A percentile compares a stretch with the other conserved stretches of the same genome.
These are phyloP conservation scores for Cirrhinus mrigala DNA, from an alignment of 2,797 vertebrate genomes.

Conservation along the genomic window DNA sequence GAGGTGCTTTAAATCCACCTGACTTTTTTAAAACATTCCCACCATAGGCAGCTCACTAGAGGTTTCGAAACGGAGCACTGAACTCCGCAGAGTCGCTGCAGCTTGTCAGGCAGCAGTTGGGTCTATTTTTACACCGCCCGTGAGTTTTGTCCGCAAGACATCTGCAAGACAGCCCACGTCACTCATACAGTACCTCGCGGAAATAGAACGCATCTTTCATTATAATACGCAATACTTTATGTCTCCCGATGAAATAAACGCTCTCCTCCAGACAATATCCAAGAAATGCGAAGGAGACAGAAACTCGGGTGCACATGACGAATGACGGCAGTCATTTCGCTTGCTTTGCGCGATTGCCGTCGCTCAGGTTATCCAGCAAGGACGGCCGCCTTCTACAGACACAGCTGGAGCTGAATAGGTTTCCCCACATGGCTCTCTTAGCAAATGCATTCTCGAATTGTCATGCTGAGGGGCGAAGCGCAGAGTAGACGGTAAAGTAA, in stretches of 20 bases:
- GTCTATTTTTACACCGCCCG: slow-evolving; percentile 56
- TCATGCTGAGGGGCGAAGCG: slow-evolving; percentile 20
- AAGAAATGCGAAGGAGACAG: slow-evolving; percentile 18
- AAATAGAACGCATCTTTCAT: slow-evolving; percentile 52
- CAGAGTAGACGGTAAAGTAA: slow-evolving; percentile 47
- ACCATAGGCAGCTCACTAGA: background rate
- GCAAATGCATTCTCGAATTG: slow-evolving; percentile 37
- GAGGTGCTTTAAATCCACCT: background rate
- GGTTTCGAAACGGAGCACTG: background rate
- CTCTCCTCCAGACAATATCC: slow-evolving; percentile 26
- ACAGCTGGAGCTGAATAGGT: slow-evolving; percentile 43
- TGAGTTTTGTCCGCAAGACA: slow-evolving; percentile 52
- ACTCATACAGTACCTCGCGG: slow-evolving; percentile 21
- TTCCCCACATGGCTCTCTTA: slow-evolving; percentile 33
- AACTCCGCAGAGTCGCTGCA: slow-evolving; percentile 10
- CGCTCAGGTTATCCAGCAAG: slow-evolving; percentile 32
- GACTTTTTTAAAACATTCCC: background rate
- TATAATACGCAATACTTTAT: slow-evolving; percentile 48
- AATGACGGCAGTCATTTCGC: background rate
- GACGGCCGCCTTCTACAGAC: background rate
- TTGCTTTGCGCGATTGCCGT: background rate
- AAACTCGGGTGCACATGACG: slow-evolving; percentile 11
- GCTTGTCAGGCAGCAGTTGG: slow-evolving; percentile 33
- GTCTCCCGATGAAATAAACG: slow-evolving; percentile 42
- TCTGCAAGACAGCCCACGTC: slow-evolving; percentile 45